Evolutionary conservation across 2,113 vertebrate genomes (phyloP).

Genomic region (Hippolais icterina): DNA sequence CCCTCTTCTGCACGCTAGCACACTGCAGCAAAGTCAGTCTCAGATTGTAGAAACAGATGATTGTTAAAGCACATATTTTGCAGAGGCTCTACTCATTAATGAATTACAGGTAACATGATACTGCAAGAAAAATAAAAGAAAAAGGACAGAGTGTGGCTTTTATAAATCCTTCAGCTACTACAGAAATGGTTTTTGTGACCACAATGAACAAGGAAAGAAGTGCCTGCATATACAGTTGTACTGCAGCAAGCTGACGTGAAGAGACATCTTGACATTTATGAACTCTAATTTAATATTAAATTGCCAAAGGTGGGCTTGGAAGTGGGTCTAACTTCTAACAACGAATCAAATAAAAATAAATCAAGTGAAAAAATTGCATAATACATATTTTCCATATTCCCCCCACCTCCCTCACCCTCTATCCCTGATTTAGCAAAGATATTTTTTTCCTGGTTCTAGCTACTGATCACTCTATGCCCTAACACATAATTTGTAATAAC

Average conservation of each 20-base stretch:
- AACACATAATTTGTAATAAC: neutral
- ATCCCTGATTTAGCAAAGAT: neutral
- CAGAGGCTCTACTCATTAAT: neutral
- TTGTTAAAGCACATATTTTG: neutral
- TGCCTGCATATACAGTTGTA: neutral
- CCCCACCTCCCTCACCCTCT: accelerated
- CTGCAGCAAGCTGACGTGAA: slow-evolving; percentile 33
- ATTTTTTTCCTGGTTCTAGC: neutral
- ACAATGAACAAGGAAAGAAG: neutral
- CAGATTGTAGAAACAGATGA: neutral
- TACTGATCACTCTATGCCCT: neutral
- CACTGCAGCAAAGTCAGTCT: slow-evolving; percentile 13
- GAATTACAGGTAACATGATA: neutral
- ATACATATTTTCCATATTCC: neutral
- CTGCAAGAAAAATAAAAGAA: neutral
- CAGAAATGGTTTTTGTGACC: neutral
- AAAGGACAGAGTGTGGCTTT: neutral
- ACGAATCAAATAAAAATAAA: slow-evolving; percentile 41
- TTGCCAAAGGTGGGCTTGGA: neutral
- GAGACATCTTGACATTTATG: slow-evolving; percentile 32
- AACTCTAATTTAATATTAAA: slow-evolving; percentile 24
- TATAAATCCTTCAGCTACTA: neutral
- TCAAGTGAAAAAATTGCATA: neutral
- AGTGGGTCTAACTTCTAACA: neutral
- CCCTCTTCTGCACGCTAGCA: slow-evolving; percentile 2